phyloP scores from a whole-genome alignment of 2,113 vertebrate species.

The Anthoscopus minutus region DNA sequence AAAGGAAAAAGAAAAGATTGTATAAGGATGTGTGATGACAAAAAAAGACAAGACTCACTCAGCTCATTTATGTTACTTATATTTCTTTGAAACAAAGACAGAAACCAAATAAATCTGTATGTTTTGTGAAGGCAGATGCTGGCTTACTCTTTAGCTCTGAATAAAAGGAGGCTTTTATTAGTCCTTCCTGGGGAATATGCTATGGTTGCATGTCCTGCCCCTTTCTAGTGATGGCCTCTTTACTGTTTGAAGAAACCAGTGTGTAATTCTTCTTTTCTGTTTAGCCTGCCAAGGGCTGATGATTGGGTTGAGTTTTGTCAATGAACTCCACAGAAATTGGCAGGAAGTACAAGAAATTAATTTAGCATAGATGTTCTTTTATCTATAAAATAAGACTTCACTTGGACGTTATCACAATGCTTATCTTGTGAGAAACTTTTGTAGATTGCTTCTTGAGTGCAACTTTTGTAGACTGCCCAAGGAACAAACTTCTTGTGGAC shows the following conservation, averaged over 20 bases:
- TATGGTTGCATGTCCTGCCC: neutral
- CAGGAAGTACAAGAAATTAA: neutral
- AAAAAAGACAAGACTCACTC: neutral
- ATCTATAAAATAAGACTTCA: neutral
- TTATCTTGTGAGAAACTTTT: neutral
- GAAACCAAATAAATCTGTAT: neutral
- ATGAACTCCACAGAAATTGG: neutral
- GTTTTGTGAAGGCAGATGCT: neutral
- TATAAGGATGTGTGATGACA: neutral
- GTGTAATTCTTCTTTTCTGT: neutral
- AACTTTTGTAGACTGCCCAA: neutral
- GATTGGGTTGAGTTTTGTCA: neutral
- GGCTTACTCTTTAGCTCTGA: neutral
- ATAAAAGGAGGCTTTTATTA: neutral
- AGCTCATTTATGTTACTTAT: neutral
- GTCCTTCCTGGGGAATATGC: neutral
- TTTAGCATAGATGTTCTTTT: neutral
- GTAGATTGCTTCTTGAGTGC: neutral
- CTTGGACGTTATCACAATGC: neutral
- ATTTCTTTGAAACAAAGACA: neutral
- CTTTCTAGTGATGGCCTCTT: neutral
- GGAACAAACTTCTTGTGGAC: neutral
- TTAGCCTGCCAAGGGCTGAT: neutral
- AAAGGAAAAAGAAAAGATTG: neutral
- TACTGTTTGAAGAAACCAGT: neutral